These are phyloP conservation scores for Siniperca obscura DNA, from an alignment of 2,797 vertebrate species.

Conservation along the genomic window DNA sequence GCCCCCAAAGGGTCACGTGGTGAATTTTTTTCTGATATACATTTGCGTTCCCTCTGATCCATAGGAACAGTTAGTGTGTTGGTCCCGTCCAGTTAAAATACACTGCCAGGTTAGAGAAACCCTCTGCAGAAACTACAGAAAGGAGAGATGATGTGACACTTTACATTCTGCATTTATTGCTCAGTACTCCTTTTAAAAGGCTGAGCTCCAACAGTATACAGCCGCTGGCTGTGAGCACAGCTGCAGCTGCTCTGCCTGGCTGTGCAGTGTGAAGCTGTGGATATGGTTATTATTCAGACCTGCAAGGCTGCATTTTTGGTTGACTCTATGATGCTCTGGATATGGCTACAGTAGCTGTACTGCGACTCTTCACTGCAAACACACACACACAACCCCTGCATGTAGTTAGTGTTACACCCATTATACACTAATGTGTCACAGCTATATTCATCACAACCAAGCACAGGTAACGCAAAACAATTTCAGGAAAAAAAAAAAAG, in stretches of 20 bases:
- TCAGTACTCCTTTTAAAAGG: neutral
- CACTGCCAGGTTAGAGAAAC: neutral
- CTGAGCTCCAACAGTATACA: no score
- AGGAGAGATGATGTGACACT: neutral
- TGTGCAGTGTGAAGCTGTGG: neutral
- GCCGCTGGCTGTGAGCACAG: no score
- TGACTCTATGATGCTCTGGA: neutral
- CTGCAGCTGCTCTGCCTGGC: neutral
- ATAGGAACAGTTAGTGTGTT: neutral
- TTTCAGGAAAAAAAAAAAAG: no score
- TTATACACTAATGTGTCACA: neutral
- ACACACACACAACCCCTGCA: neutral
- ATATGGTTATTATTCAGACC: neutral
- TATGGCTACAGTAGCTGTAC: neutral
- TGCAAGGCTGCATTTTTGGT: neutral
- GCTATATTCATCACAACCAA: no score
- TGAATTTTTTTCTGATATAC: neutral
- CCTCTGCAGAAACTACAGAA: neutral
- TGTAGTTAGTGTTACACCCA: neutral
- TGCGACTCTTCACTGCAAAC: neutral
- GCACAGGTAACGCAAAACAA: neutral
- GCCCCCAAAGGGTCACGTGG: neutral
- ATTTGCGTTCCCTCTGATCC: neutral
- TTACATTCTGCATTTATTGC: neutral
- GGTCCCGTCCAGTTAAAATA: neutral